Evolutionary conservation across 2,113 vertebrate species (phyloP).

Genomic region (Oreocharis arfaki): DNA sequence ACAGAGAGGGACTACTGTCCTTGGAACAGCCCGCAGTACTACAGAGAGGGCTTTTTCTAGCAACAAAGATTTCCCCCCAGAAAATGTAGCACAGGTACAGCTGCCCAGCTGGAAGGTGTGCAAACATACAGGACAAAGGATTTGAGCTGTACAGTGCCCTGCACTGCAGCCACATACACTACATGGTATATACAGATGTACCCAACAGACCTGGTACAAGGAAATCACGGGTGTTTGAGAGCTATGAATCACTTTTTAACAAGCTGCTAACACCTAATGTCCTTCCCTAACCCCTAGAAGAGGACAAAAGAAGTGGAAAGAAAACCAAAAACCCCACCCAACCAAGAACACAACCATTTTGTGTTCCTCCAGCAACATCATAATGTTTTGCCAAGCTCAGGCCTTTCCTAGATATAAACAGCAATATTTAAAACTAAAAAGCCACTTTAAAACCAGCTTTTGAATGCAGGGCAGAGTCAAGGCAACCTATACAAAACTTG

Average conservation of each 20-base stretch:
- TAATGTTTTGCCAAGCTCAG: neutral
- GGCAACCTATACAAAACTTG: neutral
- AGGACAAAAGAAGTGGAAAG: neutral
- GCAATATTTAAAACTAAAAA: neutral
- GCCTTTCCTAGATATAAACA: neutral
- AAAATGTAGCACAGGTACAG: neutral
- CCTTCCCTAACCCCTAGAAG: neutral
- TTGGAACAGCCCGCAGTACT: neutral
- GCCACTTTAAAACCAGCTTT: neutral
- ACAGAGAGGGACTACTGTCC: neutral
- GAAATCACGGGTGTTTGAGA: neutral
- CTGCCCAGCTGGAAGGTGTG: neutral
- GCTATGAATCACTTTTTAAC: neutral
- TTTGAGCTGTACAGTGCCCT: neutral
- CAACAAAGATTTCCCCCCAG: neutral
- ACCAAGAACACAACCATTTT: neutral
- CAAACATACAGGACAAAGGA: neutral
- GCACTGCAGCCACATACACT: neutral
- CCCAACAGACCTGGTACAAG: neutral
- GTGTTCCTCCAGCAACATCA: neutral
- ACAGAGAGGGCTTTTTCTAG: neutral
- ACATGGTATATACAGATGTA: neutral
- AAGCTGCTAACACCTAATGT: neutral
- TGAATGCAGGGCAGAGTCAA: neutral
- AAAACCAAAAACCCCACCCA: neutral